Conservation (phyloP, 1,140 invertebrate genomes). For the Chymomyza costata region DNA sequence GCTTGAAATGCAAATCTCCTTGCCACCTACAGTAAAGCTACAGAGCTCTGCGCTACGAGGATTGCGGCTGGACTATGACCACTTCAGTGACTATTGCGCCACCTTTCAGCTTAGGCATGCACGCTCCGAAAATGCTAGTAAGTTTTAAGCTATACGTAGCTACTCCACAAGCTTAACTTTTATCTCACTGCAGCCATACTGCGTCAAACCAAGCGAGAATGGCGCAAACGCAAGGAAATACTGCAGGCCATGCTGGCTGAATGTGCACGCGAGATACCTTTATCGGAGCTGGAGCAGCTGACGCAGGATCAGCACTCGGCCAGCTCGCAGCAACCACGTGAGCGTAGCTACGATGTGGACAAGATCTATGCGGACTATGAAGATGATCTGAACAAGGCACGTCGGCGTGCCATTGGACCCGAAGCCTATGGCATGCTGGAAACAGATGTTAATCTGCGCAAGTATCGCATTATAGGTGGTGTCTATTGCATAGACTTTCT, state of each 20-base stretch:
- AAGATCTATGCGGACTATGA: conserved; percentile 72
- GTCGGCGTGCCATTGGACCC: conserved; percentile 61
- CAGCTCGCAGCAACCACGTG: conserved; percentile 39
- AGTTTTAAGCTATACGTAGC: too few relatives aligned
- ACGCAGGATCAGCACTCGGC: conserved; percentile 56
- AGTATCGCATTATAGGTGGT: conserved; percentile 81
- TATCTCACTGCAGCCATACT: conserved; percentile 52
- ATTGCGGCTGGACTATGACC: conserved; percentile 80
- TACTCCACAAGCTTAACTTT: background rate
- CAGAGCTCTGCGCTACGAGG: conserved; percentile 78
- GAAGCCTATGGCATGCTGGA: conserved; percentile 62
- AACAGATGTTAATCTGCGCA: conserved; percentile 81
- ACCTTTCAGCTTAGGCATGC: conserved; percentile 72
- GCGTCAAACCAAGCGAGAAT: conserved; percentile 66
- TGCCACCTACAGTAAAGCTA: conserved; percentile 78
- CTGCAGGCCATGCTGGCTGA: conserved; percentile 65
- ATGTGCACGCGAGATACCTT: conserved; percentile 44
- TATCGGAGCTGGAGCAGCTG: conserved; percentile 52
- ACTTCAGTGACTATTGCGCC: conserved; percentile 76
- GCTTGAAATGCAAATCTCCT: conserved; percentile 77
- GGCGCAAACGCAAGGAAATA: conserved; percentile 73
- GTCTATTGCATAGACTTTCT: conserved; percentile 81
- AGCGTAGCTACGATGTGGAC: conserved; percentile 61
- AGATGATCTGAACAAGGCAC: conserved; percentile 70
- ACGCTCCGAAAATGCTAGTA: conserved; percentile 61